Evolutionary conservation across 1,140 invertebrate genomes (phyloP), one percentile per base, ranked within the genome.

Genomic region (Aphelenchoides besseyi): DNA sequence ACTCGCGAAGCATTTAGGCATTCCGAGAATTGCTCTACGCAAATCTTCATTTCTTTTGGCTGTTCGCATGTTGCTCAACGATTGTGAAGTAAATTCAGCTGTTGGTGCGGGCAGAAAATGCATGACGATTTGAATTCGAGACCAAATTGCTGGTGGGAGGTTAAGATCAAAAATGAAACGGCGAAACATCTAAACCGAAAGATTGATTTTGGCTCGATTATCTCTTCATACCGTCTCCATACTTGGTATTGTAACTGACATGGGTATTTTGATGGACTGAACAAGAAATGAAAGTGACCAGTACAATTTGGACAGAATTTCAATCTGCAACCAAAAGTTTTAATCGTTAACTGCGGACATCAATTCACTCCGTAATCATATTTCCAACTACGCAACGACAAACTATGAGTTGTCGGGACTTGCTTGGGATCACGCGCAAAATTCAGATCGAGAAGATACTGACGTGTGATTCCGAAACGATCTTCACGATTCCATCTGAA

Each of bases 401-500:
- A 23, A 23, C 23, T 48, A 12, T 48, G 41, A 12, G 23, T 23
- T 23, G 12, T 23, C 12, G 12, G 12, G 41, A 16, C 12, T 23
- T 12, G 41, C 41, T 48, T 48, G 12, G 41, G 41, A 23, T 48
- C 41, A 48, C 12, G 41, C 12, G 41, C 41, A 23, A 23, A 23
- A 23, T 48, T 48, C 41, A 48, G 23, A 48, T 48, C 23, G 41
- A 48, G 41, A 23, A 48, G 41, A 23, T 48, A 23, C 12, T 48
- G 41, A 23, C 12, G 23, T 23, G 26, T 8, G 18, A 59, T 5
- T 28, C 23, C 12, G 18, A 59, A 59, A 59, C 55, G 55, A 59
- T 59, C 55, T 33, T 59, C 55, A 16, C 55, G 55, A 59, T 59
- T 5, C 55, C 55, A 59, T 33, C 55, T 59, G 18, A 28, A 59